Base-by-base conservation (phyloP, 1,140 invertebrate genomes). In the Macrobrachium rosenbergii region DNA sequence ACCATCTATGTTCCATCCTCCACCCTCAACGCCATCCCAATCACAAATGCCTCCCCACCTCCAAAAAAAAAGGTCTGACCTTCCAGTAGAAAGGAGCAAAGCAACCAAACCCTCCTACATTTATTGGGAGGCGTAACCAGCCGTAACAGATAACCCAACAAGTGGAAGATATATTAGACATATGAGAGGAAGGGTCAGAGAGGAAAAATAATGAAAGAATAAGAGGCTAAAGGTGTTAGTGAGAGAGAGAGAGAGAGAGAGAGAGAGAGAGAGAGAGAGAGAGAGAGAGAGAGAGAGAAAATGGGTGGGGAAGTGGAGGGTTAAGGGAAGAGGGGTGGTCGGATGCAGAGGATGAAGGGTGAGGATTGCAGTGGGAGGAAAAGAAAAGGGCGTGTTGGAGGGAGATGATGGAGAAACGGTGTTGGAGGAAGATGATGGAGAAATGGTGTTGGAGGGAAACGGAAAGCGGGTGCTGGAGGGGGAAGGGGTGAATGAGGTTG, bases 221-320 rank as follows among this genome's bases (percentile, higher is more conserved):
- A 67, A 21, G 0, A 21, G 23, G 19, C 19, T 67, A 17, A 21
- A 67, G 19, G 23, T 52, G 52, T 52, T 67, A 17, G 5, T 21
- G 64, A 67, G 64, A 67, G 64, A 67, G 64, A 67, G 64, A 67
- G 64, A 67, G 64, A 67, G 64, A 67, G 64, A 67, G 64, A 67
- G 64, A 67, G 64, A 67, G 23, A 67, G 64, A 67, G 64, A 67
- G 64, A 67, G 64, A 67, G 64, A 67, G 64, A 67, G 64, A 64
- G 63, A 64, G 63, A 64, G 63, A 19, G 21, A 23, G 21, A 23
- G 21, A 23, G 21, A 23, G 21, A 23, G 21, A 23, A 14, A 23
- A 37, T 37, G 28, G 23, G 64, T 21, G 64, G 23, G 64, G 23
- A 23, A 17, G 17, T 11, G 64, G 23, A 10, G 23, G 63, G 21